Base-by-base conservation (phyloP, 2,113 vertebrate species). In the Nesoenas mayeri region DNA sequence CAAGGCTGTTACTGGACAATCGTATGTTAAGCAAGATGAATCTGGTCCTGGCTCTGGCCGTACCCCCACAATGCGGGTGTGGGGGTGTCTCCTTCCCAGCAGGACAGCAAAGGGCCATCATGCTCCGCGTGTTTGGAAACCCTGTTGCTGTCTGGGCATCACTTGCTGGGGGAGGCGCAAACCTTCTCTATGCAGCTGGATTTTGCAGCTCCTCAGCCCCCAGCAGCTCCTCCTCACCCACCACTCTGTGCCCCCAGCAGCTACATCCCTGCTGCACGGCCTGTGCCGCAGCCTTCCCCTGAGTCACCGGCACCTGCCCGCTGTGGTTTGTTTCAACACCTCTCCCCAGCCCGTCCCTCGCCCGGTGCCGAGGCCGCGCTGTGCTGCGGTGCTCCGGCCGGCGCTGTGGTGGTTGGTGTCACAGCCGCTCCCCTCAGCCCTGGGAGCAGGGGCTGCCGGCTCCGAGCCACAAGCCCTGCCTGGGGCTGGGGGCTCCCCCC, bases 381-480 rank as follows among this genome's bases (percentile, higher is more conserved):
- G 11, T 34, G 58, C 88, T 31, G 60, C 2, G 0, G 11, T 26
- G 72, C 81, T 73, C 58, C 70, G 1, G 0, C 51, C 75, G 18
- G 38, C 0, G 0, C 50, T 1, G 2, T 1, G 4, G 1, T 34
- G 40, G 61, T 0, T 2, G 58, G 64, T 7, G 5, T 28, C 2
- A 1, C 70, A 54, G 53, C 25, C 4, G 5, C 54, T 64, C 16
- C 77, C 58, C 3, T 8, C 24, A 53, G 44, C 66, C 40, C 21
- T 0, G 1, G 32, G 48, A 50, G 10, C 48, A 24, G 48, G 48
- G 44, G 44, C 18, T 47, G 44, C 44, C 44, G 17, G 44, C 44
- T 47, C 44, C 5, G 44, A 47, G 44, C 44, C 18, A 18, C 44
- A 47, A 57, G 51, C n/a, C 42, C 71, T 44, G 21, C 1, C 29